Conservation (phyloP, 2,113 vertebrate genomes). For the Scortum barcoo region DNA sequence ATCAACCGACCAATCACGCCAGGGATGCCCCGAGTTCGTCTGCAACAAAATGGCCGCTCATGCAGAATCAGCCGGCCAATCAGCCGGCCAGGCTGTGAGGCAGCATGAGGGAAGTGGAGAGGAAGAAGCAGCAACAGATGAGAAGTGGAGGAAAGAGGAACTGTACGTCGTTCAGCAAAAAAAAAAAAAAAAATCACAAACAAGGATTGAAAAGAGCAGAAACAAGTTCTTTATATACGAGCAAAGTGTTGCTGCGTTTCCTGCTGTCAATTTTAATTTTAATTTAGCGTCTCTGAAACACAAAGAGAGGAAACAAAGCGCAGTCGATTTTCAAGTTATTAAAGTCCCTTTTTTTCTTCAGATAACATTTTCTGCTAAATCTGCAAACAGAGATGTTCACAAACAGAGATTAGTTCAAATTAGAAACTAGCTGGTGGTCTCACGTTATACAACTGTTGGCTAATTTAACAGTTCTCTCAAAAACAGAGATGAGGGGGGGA, state of each 20-base stretch:
- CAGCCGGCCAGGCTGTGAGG: slow-evolving; percentile 36
- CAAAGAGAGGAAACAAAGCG: not conserved
- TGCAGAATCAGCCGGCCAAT: no score
- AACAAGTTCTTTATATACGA: not conserved
- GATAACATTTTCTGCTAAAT: slow-evolving; percentile 33
- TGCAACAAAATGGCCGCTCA: slow-evolving; percentile 50
- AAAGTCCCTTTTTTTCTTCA: not conserved
- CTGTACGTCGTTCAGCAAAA: not conserved
- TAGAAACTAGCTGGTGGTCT: slow-evolving; percentile 24
- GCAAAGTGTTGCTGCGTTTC: not conserved
- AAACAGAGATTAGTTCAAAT: no score
- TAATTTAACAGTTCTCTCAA: slow-evolving; percentile 22
- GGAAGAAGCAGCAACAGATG: not conserved
- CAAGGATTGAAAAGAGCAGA: not conserved
- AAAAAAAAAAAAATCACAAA: slow-evolving; percentile 2
- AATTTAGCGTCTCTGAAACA: not conserved
- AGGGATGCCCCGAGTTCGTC: slow-evolving; percentile 24
- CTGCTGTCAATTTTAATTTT: slow-evolving; percentile 1
- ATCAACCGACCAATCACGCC: not conserved
- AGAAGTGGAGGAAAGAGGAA: not conserved
- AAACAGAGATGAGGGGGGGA: slow-evolving; percentile 36
- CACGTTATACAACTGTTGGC: slow-evolving; percentile 7
- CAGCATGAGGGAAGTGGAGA: not conserved
- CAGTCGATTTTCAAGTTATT: not conserved
- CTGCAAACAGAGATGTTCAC: slow-evolving; percentile 40